Evolutionary conservation across 2,797 vertebrate species (phyloP).

Genomic region (Myotis vivesi): DNA sequence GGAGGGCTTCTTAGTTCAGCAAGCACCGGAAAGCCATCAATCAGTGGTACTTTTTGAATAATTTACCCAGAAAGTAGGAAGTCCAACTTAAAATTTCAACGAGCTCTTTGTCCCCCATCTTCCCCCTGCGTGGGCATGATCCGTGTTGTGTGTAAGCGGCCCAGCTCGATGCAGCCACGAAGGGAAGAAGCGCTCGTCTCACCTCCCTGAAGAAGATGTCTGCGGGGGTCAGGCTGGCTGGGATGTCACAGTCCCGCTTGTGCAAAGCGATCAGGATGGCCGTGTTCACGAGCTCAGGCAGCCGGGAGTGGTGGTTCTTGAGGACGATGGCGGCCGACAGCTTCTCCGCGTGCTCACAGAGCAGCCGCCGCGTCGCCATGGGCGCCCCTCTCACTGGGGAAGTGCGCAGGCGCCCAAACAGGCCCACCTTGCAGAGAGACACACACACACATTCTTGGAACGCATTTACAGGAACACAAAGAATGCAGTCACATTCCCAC

Average conservation of each 20-base stretch:
- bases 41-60: background rate
- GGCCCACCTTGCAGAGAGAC: slow-evolving; percentile 87
- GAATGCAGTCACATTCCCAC: background rate
- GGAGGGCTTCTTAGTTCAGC: background rate
- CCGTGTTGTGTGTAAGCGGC: rapidly evolving
- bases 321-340: slow-evolving; percentile 92
- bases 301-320: slow-evolving; percentile 93
- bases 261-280: slow-evolving; percentile 88
- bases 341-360: slow-evolving; percentile 96
- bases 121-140: background rate
- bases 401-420: slow-evolving; percentile 88
- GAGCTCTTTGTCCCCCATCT: background rate
- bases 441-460: background rate
- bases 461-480: background rate
- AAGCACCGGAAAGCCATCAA: background rate
- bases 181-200: background rate
- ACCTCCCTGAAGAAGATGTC: slow-evolving; percentile 98
- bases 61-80: background rate
- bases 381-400: slow-evolving; percentile 83
- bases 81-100: background rate
- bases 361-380: slow-evolving; percentile 91
- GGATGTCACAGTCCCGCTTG: slow-evolving; percentile 84
- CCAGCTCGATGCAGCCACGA: background rate
- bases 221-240: slow-evolving; percentile 90
- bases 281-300: slow-evolving; percentile 89